Percentiles rank a stretch among this genome's conserved stretches.
Conservation (phyloP, 2,888 invertebrate species). For the Thera britannica region DNA sequence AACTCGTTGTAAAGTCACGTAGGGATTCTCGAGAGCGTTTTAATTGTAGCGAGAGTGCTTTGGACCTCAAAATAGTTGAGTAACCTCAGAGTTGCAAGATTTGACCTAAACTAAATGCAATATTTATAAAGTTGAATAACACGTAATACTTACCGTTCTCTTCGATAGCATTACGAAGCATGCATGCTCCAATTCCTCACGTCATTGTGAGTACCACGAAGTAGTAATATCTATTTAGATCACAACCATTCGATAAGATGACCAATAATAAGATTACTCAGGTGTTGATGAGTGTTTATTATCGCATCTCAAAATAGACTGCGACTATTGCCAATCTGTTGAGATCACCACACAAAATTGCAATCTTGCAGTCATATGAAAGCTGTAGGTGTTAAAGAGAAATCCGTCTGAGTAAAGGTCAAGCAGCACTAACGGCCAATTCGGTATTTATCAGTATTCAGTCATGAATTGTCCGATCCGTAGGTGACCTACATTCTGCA, state of each 20-base stretch:
- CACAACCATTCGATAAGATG: conserved; percentile 11
- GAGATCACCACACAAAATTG: conserved; percentile 56
- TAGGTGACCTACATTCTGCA: neutral
- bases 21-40: neutral
- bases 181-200: conserved; percentile 12
- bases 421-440: conserved; percentile 8
- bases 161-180: conserved; percentile 4
- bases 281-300: conserved; percentile 35
- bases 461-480: conserved; percentile 3
- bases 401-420: conserved; percentile 20
- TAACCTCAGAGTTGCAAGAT: conserved; percentile 1
- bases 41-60: neutral
- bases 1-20: neutral
- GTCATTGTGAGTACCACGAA: neutral
- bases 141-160: conserved; percentile 6
- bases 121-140: conserved; percentile 10
- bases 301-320: conserved; percentile 55
- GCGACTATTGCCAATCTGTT: conserved; percentile 63
- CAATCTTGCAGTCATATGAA: conserved; percentile 22
- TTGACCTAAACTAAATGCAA: conserved; percentile 9
- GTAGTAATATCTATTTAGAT: neutral
- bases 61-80: neutral
- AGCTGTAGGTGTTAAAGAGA: conserved; percentile 27
- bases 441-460: conserved; percentile 16
- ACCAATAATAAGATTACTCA: conserved; percentile 30